These are phyloP conservation scores for Oscheius myriophilus DNA, from an alignment of 2,888 invertebrate genomes.

Conservation along the genomic window DNA sequence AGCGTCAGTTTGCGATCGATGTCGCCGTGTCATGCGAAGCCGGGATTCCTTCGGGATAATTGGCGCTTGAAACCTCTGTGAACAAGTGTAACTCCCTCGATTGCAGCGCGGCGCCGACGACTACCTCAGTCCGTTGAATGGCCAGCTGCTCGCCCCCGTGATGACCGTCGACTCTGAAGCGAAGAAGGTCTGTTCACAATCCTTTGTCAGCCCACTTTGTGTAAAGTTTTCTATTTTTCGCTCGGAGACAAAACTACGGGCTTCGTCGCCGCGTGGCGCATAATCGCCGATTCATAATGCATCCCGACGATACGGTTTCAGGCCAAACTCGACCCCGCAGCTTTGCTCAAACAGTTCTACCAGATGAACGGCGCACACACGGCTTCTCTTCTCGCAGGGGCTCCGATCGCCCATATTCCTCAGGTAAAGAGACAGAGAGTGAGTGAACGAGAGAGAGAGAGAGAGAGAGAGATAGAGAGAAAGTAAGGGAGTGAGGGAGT, in stretches of 20 bases:
- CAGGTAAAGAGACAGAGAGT: background rate
- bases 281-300: too few relatives aligned
- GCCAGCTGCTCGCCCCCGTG: conserved; percentile 41
- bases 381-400: conserved; percentile 20
- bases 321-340: conserved; percentile 51
- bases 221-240: conserved; percentile 1
- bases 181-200: conserved; percentile 54
- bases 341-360: conserved; percentile 43
- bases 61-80: conserved; percentile 25
- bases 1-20: conserved; percentile 16
- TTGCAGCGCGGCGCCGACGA: conserved; percentile 66
- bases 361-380: conserved; percentile 32
- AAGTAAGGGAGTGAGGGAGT: background rate
- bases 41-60: conserved; percentile 21
- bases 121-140: conserved; percentile 53
- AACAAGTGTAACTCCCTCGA: conserved; percentile 7
- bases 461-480: background rate
- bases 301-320: conserved; percentile 12
- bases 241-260: background rate
- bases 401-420: conserved; percentile 24
- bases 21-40: conserved; percentile 22
- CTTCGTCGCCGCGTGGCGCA: background rate
- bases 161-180: conserved; percentile 66
- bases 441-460: background rate
- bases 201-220: background rate